Conservation (phyloP, 1,140 invertebrate genomes). For the Drosophila pseudoobscura region DNA sequence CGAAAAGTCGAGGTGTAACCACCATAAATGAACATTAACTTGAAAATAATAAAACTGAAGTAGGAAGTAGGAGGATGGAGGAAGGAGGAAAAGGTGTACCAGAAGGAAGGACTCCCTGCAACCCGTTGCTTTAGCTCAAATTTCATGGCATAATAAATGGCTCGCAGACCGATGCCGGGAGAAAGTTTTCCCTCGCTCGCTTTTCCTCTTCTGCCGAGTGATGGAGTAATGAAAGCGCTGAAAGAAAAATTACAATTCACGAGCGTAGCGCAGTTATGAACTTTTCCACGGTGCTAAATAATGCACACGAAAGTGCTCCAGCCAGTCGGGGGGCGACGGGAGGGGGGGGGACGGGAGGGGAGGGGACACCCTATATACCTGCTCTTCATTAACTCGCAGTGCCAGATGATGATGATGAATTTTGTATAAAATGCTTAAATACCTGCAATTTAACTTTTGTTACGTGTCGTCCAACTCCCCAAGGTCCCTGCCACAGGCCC, state of each 20-base stretch:
- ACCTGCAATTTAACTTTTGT: slow-evolving; percentile 82
- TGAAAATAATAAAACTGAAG: slow-evolving; percentile 77
- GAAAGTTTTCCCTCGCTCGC: slow-evolving; percentile 28
- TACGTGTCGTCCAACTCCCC: slow-evolving; percentile 39
- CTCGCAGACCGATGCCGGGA: slow-evolving; percentile 53
- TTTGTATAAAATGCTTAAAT: slow-evolving; percentile 82
- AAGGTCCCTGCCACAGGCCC: background rate
- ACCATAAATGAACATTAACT: slow-evolving; percentile 81
- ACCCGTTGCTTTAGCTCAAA: slow-evolving; percentile 64
- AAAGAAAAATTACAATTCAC: slow-evolving; percentile 80
- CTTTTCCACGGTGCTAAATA: slow-evolving; percentile 80
- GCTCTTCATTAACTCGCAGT: slow-evolving; percentile 64
- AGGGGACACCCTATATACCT: too few relatives aligned
- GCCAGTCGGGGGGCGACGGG: slow-evolving; percentile 16
- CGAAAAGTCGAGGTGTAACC: slow-evolving; percentile 75
- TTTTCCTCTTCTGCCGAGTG: slow-evolving; percentile 30
- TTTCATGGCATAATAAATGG: slow-evolving; percentile 81
- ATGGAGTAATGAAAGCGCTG: slow-evolving; percentile 79
- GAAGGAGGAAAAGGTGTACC: too few relatives aligned
- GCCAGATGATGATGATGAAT: slow-evolving; percentile 76
- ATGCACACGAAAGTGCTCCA: slow-evolving; percentile 66
- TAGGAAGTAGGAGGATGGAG: background rate
- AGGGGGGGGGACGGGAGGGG: too few relatives aligned
- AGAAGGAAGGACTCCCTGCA: background rate
- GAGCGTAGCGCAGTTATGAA: slow-evolving; percentile 77